phyloP scores from a whole-genome alignment of 2,113 vertebrate species.

The Sprattus sprattus region DNA sequence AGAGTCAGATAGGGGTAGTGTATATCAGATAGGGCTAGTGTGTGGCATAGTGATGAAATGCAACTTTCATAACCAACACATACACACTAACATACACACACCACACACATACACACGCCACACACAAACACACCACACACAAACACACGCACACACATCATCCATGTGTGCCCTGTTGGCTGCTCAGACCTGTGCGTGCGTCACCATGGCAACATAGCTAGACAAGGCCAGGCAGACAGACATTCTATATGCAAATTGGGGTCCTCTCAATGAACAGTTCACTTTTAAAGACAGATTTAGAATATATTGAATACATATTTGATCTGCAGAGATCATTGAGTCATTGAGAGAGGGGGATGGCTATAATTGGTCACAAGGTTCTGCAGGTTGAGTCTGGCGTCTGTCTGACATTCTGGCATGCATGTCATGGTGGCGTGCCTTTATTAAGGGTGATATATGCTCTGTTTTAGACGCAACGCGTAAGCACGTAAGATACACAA shows the following conservation, averaged over 20 bases:
- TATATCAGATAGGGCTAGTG: too few relatives aligned
- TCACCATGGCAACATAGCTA: background rate
- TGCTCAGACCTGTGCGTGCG: background rate
- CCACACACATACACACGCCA: too few relatives aligned
- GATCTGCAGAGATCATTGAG: background rate
- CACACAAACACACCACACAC: background rate
- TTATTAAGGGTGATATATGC: too few relatives aligned
- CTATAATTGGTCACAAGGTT: background rate
- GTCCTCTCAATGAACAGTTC: background rate
- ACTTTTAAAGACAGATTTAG: background rate
- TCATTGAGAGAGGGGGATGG: too few relatives aligned
- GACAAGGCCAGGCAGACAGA: background rate
- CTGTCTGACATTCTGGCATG: too few relatives aligned
- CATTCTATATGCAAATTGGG: background rate
- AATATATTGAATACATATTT: background rate
- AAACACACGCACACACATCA: background rate
- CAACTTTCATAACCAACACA: too few relatives aligned
- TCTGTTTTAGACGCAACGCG: too few relatives aligned
- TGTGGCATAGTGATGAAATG: too few relatives aligned
- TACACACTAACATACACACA: background rate
- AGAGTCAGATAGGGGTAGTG: too few relatives aligned
- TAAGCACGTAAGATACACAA: too few relatives aligned
- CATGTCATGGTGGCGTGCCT: too few relatives aligned
- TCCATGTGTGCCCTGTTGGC: background rate
- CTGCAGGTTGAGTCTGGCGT: background rate